Conservation (phyloP, 2,113 vertebrate genomes). For the Dipodomys stephensi region DNA sequence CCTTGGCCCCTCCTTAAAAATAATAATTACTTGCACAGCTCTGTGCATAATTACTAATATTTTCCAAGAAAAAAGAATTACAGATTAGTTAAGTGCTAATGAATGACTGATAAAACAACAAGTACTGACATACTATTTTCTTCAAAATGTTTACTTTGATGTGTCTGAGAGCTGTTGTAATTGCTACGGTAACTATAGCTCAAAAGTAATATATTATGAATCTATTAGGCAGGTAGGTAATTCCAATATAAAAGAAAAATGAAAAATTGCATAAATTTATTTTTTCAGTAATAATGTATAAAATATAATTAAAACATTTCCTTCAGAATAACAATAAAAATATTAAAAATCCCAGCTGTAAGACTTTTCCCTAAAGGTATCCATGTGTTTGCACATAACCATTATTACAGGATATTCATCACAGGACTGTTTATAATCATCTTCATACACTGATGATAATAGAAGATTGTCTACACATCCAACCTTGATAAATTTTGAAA, state of each 20-base stretch:
- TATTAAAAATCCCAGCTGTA: background rate
- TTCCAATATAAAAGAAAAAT: background rate
- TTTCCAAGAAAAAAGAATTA: background rate
- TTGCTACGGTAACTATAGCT: background rate
- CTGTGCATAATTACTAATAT: background rate
- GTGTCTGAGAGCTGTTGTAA: background rate
- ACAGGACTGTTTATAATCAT: conserved; percentile 1
- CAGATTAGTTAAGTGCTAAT: background rate
- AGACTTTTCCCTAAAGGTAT: background rate
- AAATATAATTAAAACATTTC: conserved; percentile 15
- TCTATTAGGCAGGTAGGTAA: background rate
- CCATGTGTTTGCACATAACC: background rate
- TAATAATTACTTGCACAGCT: background rate
- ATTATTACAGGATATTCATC: background rate
- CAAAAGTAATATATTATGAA: background rate
- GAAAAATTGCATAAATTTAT: background rate
- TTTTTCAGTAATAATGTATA: background rate
- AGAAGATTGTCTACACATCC: background rate
- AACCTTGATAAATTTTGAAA: background rate
- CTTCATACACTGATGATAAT: background rate
- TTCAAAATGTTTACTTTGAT: background rate
- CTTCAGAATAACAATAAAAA: conserved; percentile 8
- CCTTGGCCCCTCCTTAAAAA: too few relatives aligned
- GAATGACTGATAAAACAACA: background rate
- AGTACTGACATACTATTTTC: background rate